Base-by-base conservation (phyloP, 2,888 invertebrate genomes). In the Heliconius hortense region DNA sequence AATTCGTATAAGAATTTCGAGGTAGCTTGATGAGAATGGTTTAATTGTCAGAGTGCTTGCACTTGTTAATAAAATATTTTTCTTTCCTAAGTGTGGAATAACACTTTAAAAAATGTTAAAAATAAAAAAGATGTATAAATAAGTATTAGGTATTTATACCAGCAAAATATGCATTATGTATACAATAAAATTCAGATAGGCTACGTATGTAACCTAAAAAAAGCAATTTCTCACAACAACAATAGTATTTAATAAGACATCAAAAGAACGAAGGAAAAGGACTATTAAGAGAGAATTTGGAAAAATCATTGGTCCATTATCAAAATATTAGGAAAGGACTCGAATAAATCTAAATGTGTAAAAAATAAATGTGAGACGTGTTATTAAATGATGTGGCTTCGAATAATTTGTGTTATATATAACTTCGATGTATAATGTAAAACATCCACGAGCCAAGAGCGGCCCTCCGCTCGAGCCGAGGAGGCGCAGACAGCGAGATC, bases 401-500 rank as follows among this genome's bases (percentile, higher is more conserved):
- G 26, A 76, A 31, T 62, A 68, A 67, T 28, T 67, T 72, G 28
- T 72, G 59, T 24, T 24, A 66, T 63, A 43, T 72, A 68, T 56
- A 26, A 53, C 59, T 35, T 66, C 69, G 71, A 70, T 75, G 67
- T 71, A 75, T 78, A 77, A 76, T 73, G 77, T 75, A 77, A 78
- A 81, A 82, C 81, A 82, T 81, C 78, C 77, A 76, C 76, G 80
- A 80, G 81, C 79, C 76, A 82, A 81, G 82, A 79, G 81, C 81
- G 81, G 76, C 82, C 81, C 83, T 82, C 78, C 78, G 78, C 79
- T 76, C 80, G 80, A 75, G 78, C 81, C 80, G 83, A 82, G 80
- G 82, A 82, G 83, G 80, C 84, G 83, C 84, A 83, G 84, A 83
- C 86, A 84, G 85, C 84, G 86, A 85, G 90, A 89, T 93, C 93